These are phyloP conservation scores for Indicator indicator DNA, from an alignment of 2,113 vertebrate species.

Conservation along the genomic window DNA sequence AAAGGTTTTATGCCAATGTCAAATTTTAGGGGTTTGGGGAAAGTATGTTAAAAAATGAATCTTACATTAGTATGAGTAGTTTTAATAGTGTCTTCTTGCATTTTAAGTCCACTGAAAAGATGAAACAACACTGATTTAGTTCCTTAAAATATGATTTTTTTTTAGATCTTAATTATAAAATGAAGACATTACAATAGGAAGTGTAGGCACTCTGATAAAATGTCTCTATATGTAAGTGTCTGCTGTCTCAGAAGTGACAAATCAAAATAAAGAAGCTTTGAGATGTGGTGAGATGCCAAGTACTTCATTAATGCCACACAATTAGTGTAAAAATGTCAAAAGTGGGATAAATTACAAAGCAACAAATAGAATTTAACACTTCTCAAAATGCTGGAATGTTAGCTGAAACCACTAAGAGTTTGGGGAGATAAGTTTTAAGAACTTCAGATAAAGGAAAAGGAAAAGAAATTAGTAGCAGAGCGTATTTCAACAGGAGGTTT, in stretches of 20 bases:
- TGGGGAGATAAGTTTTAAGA: not conserved
- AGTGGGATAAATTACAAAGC: not conserved
- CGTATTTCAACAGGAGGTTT: not conserved
- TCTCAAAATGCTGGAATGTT: not conserved
- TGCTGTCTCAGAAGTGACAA: not conserved
- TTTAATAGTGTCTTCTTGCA: not conserved
- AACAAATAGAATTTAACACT: not conserved
- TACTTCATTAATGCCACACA: not conserved
- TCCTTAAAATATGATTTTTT: not conserved
- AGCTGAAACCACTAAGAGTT: not conserved
- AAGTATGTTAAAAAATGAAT: not conserved
- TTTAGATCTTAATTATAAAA: not conserved
- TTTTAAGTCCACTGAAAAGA: not conserved
- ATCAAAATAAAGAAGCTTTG: not conserved
- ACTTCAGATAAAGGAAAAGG: not conserved
- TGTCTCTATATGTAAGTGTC: fast-evolving
- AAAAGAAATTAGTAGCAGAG: not conserved
- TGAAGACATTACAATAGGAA: not conserved
- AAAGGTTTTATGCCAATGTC: not conserved
- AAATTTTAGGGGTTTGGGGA: not conserved
- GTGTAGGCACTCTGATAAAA: not conserved
- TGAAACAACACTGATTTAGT: not conserved
- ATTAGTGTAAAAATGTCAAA: not conserved
- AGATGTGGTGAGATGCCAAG: not conserved
- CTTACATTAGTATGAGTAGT: not conserved